Evolutionary conservation across 2,113 vertebrate genomes (phyloP).

Genomic region (Tor tambroides): DNA sequence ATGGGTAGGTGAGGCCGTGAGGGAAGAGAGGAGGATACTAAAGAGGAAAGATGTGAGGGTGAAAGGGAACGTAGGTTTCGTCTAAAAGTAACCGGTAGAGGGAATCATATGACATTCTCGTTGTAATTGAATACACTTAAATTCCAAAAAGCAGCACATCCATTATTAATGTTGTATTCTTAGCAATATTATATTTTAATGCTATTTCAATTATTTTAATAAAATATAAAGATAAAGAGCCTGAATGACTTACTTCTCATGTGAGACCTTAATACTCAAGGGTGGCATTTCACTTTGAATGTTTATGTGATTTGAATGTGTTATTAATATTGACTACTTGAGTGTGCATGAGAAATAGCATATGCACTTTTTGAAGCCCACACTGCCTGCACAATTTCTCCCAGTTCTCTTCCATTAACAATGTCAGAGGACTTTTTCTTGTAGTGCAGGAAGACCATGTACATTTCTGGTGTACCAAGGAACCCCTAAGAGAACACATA

Average conservation of each 20-base stretch:
- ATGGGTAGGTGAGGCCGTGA: no score
- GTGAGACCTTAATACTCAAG: not conserved
- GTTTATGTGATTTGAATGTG: no score
- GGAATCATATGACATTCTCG: not conserved
- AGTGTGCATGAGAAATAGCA: no score
- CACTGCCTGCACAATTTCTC: not conserved
- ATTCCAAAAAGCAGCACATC: not conserved
- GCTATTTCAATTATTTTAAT: not conserved
- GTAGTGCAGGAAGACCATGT: not conserved
- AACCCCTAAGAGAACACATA: not conserved
- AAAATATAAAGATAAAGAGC: not conserved
- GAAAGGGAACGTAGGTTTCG: no score
- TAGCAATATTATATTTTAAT: no score
- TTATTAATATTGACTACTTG: no score
- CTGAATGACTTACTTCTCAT: not conserved
- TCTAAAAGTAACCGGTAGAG: no score
- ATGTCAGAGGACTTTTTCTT: not conserved
- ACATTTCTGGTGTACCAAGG: not conserved
- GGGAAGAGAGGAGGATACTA: no score
- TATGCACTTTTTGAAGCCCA: not conserved
- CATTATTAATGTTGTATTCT: not conserved
- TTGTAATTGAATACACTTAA: not conserved
- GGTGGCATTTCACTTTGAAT: not conserved
- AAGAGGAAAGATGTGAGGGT: no score
- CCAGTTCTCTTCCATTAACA: slow-evolving; percentile 5